Evolutionary conservation across 2,797 vertebrate genomes (phyloP).

Genomic region (Acropternis orthonyx): DNA sequence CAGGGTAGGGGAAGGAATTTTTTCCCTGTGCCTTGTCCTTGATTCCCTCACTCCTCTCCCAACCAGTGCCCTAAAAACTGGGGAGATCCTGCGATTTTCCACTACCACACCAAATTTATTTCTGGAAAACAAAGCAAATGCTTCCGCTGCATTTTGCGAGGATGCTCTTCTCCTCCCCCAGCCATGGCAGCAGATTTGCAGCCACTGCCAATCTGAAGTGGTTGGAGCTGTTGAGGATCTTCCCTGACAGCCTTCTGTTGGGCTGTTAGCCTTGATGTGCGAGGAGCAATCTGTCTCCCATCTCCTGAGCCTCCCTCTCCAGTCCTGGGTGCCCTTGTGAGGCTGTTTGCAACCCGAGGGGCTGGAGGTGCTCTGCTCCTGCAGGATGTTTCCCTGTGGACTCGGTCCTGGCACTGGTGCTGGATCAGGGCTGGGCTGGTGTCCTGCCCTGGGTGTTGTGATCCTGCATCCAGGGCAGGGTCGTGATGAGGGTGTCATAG

Average conservation of each 20-base stretch:
- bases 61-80: neutral
- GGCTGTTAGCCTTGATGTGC: slow-evolving; percentile 16
- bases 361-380: neutral
- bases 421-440: neutral
- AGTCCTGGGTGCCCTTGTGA: neutral
- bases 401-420: accelerated
- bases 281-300: slow-evolving; percentile 30
- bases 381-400: neutral
- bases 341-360: neutral
- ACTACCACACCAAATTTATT: neutral
- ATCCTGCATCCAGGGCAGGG: neutral
- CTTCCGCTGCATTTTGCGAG: neutral
- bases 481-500: neutral
- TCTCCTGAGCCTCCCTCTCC: neutral
- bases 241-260: slow-evolving; percentile 47
- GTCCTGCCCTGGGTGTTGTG: neutral
- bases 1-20: neutral
- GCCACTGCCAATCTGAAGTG: neutral
- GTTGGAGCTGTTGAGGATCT: slow-evolving; percentile 28
- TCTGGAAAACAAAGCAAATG: neutral
- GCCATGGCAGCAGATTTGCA: slow-evolving; percentile 51
- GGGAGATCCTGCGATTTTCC: neutral
- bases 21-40: neutral
- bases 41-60: neutral
- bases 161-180: neutral